Conservation (phyloP, 92 coral and sea anemone genomes). For the Plumapathes pennacea region DNA sequence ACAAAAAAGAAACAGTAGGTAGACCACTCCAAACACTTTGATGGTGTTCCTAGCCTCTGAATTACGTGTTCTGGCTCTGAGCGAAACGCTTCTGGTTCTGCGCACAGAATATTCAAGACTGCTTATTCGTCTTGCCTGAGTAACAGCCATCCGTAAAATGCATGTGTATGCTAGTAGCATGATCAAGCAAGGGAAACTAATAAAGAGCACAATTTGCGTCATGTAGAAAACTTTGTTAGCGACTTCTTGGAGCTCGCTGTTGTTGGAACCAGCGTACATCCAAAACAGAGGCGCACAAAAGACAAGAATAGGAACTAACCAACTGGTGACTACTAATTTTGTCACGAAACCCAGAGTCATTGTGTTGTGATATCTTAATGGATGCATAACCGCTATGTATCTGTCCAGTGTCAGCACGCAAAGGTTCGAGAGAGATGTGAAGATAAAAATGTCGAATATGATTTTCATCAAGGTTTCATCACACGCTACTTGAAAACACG, state of each 20-base stretch:
- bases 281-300: constrained; percentile 61
- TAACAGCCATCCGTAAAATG: constrained; percentile 58
- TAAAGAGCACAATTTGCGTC: constrained; percentile 72
- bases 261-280: constrained; percentile 59
- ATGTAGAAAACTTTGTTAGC: constrained; percentile 71
- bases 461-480: constrained; percentile 66
- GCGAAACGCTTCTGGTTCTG: constrained; percentile 19
- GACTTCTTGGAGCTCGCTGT: constrained; percentile 34
- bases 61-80: constrained; percentile 35
- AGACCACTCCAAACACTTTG: constrained; percentile 81
- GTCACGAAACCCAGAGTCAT: constrained; percentile 39
- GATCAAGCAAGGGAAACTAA: constrained; percentile 68
- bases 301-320: constrained; percentile 62
- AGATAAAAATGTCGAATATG: constrained; percentile 68
- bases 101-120: constrained; percentile 40
- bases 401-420: constrained; percentile 70
- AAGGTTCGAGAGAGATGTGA: constrained; percentile 73
- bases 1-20: constrained; percentile 58
- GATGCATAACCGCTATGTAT: constrained; percentile 40
- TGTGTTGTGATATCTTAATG: constrained; percentile 27
- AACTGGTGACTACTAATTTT: constrained; percentile 47
- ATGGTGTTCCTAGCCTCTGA: constrained; percentile 68
- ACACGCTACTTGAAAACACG: constrained; percentile 60
- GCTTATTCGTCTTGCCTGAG: constrained; percentile 68
- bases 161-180: constrained; percentile 73